Evolutionary conservation across 2,888 invertebrate genomes (phyloP), one percentile per base, ranked within the genome.

Genomic region (Trissonchulus latispiculum): DNA sequence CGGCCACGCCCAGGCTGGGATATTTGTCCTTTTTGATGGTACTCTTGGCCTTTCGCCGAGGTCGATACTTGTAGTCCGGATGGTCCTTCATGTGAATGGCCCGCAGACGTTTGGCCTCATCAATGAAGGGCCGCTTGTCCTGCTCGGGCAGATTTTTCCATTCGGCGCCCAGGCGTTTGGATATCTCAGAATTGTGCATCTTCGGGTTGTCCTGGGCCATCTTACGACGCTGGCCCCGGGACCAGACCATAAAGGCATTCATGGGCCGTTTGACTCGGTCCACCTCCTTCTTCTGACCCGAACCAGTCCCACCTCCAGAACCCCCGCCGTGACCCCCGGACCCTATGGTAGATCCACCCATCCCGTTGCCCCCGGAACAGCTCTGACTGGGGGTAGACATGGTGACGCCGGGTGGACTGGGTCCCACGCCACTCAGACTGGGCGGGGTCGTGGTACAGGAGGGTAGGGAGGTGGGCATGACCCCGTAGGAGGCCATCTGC

Each of bases 201-300:
- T 96, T 97, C 0, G 96, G 96, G 83, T 97, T 96, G 80, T 97
- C 96, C 76, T 94, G 95, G 0, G 97, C 97, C 95, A 97, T 99
- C 86, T 97, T 96, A 81, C 96, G 88, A 72, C 97, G 87, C 83
- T 97, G 96, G 0, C 96, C 97, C 15, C 97, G 87, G 61, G 95
- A 95, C 97, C 97, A 99, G 76, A 97, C 97, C 97, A 99, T 99
- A 85, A 99, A 99, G 18, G 97, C 97, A 85, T 97, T 97, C 97
- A 97, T 97, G 8, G 97, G 97, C 79, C 97, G 88, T 85, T 96
- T 96, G n/a, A 96, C 95, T 59, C 95, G 82, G 70, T 64, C 66
- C 8, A 64, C 23, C 8, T 48, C 48, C 48, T 48, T 48, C 23
- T 48, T 48, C 23, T 48, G 48, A 48, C 8, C 48, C 23, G 48